Base-by-base conservation (phyloP, 1,140 invertebrate genomes). In the Cydia amplana region DNA sequence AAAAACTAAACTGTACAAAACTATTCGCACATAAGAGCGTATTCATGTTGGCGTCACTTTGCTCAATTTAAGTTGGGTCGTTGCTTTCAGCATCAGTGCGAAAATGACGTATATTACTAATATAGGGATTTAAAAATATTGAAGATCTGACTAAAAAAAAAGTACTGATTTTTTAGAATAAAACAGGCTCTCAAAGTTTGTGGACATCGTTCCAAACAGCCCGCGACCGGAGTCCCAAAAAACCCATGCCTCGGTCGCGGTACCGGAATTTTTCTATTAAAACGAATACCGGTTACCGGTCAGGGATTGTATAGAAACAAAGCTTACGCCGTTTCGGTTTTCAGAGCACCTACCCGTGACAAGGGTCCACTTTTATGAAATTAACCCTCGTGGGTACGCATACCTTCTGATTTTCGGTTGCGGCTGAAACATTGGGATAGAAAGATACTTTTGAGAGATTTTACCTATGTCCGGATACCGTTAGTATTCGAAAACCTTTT, bases 301-400 rank as follows among this genome's bases (percentile, higher is more conserved):
- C n/a, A n/a, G 18, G n/a, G 7, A 23, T n/a, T n/a, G 14, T n/a
- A 7, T 23, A 20, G 55, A 20, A 60, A 20, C 55, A 23, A 60
- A 55, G 16, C 5, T 55, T 60, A 60, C 55, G 55, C 18, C 55
- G 18, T 60, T 60, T 20, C n/a, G 16, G n/a, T 60, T 20, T n/a
- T 12, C 18, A 16, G 9, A 4, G n/a, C n/a, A 10, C 1, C 14
- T 16, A 51, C 3, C 55, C 55, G 28, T 70, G 65, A 70, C 32
- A 18, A 40, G 65, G 65, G 65, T 70, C 65, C 32, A 70, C 32
- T 36, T 16, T 70, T 40, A 70, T 70, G 65, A 70, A 32, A 70
- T 36, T 36, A 70, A 70, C 65, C 65, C 65, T 12, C 4, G 28
- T 1, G 64, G 65, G 65, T 70, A 40, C 4, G 16, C 4, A 49